Evolutionary conservation across 2,113 vertebrate species (phyloP).

Genomic region (Trogon surrucura): DNA sequence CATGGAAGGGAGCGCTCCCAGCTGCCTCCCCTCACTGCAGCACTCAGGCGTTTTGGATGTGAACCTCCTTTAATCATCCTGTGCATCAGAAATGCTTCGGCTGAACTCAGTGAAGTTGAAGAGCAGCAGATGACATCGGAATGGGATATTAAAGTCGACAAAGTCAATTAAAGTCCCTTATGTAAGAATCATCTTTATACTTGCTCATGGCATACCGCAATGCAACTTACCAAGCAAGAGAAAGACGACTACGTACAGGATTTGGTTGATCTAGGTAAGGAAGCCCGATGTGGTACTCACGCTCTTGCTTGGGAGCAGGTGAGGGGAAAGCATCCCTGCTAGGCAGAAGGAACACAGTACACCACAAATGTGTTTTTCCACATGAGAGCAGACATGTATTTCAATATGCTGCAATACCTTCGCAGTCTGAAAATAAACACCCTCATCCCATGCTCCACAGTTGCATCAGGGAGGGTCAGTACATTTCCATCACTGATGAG

Average conservation of each 20-base stretch:
- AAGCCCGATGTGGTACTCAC: neutral
- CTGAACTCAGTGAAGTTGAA: neutral
- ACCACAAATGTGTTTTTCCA: neutral
- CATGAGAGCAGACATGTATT: neutral
- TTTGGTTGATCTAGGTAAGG: neutral
- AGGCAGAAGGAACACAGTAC: neutral
- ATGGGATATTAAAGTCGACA: neutral
- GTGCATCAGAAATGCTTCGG: neutral
- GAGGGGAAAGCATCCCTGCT: neutral
- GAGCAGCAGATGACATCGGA: neutral
- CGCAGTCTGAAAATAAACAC: constrained; percentile 1
- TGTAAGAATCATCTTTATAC: neutral
- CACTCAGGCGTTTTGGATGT: neutral
- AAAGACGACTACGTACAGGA: neutral
- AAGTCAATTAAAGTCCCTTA: neutral
- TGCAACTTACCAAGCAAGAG: neutral
- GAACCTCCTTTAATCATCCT: neutral
- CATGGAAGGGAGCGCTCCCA: neutral
- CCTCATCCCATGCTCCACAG: neutral
- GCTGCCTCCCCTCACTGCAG: neutral
- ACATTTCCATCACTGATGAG: neutral
- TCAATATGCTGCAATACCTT: neutral
- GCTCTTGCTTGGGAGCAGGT: neutral
- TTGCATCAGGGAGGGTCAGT: neutral
- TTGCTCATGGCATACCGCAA: neutral